phyloP scores from a whole-genome alignment of 2,888 invertebrate species.

The Megamerina dolium region DNA sequence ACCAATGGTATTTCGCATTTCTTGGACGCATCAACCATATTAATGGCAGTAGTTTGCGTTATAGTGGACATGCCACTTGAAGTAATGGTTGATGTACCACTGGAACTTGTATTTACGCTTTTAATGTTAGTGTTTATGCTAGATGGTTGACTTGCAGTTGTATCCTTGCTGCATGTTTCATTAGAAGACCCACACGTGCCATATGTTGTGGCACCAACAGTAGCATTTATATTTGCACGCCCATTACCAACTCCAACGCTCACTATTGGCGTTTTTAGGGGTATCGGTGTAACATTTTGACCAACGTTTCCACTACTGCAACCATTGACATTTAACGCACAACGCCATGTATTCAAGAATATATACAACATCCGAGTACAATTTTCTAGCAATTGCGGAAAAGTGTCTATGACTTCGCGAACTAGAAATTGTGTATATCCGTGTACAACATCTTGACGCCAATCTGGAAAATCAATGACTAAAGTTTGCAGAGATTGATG shows the following conservation, averaged over 20 bases:
- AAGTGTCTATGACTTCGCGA: constrained; percentile 67
- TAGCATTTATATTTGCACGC: constrained; percentile 1
- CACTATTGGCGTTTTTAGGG: constrained; percentile 28
- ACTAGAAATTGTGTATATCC: constrained; percentile 93
- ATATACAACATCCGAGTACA: constrained; percentile 88
- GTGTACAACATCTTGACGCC: constrained; percentile 92
- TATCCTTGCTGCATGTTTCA: constrained; percentile 33
- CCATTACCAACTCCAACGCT: constrained; percentile 10
- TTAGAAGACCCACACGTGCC: constrained; percentile 19
- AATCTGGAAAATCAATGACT: constrained; percentile 92
- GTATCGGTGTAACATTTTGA: constrained; percentile 16
- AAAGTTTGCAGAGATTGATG: constrained; percentile 94
- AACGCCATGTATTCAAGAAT: constrained; percentile 87
- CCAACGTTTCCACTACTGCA: constrained; percentile 19
- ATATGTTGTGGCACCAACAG: constrained; percentile 3
- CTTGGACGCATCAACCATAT: constrained; percentile 38
- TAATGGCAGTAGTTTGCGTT: constrained; percentile 47
- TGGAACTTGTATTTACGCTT: constrained; percentile 46
- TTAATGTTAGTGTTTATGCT: constrained; percentile 36
- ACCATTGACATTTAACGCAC: constrained; percentile 55
- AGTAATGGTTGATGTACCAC: constrained; percentile 48
- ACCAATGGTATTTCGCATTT: constrained; percentile 55
- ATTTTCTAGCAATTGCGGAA: constrained; percentile 72
- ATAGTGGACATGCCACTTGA: constrained; percentile 49
- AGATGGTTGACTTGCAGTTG: constrained; percentile 41